Evolutionary conservation across 2,113 vertebrate species (phyloP).

Genomic region (Daphoenositta chrysoptera): DNA sequence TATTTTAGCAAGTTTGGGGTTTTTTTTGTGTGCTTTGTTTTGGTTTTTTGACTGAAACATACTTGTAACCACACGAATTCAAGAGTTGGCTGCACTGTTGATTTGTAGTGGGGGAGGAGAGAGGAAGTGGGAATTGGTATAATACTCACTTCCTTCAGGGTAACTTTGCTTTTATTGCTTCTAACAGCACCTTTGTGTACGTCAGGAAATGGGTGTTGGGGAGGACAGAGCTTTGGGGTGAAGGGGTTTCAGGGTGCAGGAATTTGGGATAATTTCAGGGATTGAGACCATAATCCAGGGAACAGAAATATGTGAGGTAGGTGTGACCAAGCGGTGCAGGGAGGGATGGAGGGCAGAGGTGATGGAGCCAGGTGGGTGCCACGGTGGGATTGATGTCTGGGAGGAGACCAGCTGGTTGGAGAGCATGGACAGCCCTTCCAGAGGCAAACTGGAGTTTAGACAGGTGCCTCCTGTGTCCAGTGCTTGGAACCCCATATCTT

Average conservation of each 20-base stretch:
- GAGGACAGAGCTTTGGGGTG: background rate
- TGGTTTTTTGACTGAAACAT: background rate
- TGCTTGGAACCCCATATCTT: accelerated
- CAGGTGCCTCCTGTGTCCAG: background rate
- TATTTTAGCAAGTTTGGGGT: background rate
- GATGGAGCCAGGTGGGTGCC: background rate
- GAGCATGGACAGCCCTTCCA: background rate
- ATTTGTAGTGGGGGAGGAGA: background rate
- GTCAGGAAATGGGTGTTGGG: background rate
- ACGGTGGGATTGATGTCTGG: accelerated
- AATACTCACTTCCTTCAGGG: background rate
- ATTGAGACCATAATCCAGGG: background rate
- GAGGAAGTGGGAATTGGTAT: background rate
- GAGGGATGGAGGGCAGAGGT: background rate
- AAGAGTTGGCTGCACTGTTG: background rate
- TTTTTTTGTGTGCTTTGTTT: background rate
- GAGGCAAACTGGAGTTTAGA: background rate
- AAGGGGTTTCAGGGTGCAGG: background rate
- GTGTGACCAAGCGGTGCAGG: accelerated
- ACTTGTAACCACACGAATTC: background rate
- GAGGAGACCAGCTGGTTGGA: background rate
- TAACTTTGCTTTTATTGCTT: background rate
- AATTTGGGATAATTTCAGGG: background rate
- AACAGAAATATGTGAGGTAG: accelerated
- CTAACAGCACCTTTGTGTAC: background rate